phyloP scores from a whole-genome alignment of 2,888 invertebrate genomes.

The Bombylius major region DNA sequence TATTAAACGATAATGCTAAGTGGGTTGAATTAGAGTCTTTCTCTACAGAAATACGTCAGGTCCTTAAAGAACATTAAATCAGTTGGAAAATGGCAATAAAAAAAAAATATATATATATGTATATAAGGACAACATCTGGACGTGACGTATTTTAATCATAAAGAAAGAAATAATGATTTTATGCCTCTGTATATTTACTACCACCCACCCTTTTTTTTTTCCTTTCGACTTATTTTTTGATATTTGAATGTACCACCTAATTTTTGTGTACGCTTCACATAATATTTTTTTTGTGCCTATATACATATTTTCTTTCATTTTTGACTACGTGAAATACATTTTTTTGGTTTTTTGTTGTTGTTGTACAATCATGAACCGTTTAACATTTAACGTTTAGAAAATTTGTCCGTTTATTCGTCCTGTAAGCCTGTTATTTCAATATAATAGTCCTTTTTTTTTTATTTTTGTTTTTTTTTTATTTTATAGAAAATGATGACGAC shows the following conservation, averaged over 20 bases:
- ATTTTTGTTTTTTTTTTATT: too few species aligned
- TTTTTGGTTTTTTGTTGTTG: too few species aligned
- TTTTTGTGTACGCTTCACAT: too few species aligned
- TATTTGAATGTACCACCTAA: too few species aligned
- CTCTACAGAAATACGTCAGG: background rate
- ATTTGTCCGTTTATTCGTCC: background rate
- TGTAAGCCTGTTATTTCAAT: background rate
- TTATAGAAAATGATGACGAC: background rate
- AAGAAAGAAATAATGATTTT: slow-evolving; percentile 22
- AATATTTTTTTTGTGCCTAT: too few species aligned
- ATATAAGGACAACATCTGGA: slow-evolving; percentile 20
- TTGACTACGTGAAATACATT: too few species aligned
- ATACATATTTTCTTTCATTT: too few species aligned
- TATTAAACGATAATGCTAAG: background rate
- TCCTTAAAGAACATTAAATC: slow-evolving; percentile 21
- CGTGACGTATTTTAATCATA: slow-evolving; percentile 22
- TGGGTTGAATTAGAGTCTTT: background rate
- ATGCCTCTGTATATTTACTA: background rate
- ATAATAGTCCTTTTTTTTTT: too few species aligned
- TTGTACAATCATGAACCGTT: too few species aligned
- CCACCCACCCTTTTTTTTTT: background rate
- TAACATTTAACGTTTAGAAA: too few species aligned
- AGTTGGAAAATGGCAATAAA: slow-evolving; percentile 22
- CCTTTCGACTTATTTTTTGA: background rate
- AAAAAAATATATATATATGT: too few species aligned